Conservation (phyloP, 2,113 vertebrate genomes). For the Microtus pennsylvanicus region DNA sequence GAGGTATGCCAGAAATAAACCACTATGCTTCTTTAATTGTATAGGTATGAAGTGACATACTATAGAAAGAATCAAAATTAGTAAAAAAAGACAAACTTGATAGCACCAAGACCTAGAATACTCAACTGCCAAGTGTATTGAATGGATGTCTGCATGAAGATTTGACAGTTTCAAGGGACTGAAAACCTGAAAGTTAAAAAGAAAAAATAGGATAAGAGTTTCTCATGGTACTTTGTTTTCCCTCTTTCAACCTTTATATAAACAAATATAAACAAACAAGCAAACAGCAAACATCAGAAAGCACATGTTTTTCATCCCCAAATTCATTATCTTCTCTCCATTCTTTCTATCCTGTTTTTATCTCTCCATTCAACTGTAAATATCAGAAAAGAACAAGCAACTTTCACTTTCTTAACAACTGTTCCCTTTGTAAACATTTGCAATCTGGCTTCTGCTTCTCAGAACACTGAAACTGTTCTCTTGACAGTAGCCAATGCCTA, state of each 20-base stretch:
- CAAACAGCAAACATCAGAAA: neutral
- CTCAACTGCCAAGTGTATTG: neutral
- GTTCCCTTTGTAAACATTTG: conserved; percentile 62
- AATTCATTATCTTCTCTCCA: neutral
- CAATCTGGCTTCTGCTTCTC: conserved; percentile 54
- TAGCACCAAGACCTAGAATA: neutral
- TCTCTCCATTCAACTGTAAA: conserved; percentile 17
- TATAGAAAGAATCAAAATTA: neutral
- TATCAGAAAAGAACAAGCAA: conserved; percentile 8
- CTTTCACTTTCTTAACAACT: neutral
- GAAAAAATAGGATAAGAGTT: neutral
- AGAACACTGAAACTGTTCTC: conserved; percentile 26
- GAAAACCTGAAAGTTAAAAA: neutral
- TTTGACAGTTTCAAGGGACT: neutral
- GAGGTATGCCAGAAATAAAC: neutral
- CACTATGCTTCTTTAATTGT: neutral
- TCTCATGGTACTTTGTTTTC: neutral
- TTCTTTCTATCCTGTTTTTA: neutral
- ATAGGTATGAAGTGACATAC: neutral
- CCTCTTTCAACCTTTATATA: neutral
- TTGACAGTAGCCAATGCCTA: conserved; percentile 32
- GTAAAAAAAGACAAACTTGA: neutral
- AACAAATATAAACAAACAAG: neutral
- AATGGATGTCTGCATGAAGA: neutral
- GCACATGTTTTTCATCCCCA: neutral